Percentiles rank a stretch among this genome's conserved stretches.
Evolutionary conservation across 92 coral and sea anemone genomes (phyloP).

Genomic region (Heteractis magnifica): DNA sequence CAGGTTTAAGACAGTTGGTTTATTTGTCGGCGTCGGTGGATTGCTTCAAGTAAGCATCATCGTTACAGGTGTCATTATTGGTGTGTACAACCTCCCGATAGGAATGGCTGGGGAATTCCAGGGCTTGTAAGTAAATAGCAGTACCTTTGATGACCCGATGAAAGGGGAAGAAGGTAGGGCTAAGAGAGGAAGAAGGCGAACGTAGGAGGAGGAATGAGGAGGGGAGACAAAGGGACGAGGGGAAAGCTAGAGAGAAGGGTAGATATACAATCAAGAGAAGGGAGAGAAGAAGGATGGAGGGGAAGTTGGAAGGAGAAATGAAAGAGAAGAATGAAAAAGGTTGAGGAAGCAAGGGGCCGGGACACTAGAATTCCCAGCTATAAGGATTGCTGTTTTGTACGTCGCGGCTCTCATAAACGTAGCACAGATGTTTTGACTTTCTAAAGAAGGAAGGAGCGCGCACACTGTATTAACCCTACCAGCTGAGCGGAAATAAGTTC

Average conservation of each 20-base stretch:
- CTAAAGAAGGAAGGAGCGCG: too few species aligned
- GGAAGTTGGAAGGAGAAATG: too few species aligned
- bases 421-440: too few species aligned
- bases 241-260: not conserved
- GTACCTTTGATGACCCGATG: not conserved
- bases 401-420: too few species aligned
- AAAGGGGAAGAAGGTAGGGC: not conserved
- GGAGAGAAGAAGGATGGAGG: not conserved
- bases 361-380: too few species aligned
- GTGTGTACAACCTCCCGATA: conserved; percentile 47
- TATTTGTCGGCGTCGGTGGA: conserved; percentile 57
- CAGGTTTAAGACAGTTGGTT: conserved; percentile 65
- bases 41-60: conserved; percentile 56
- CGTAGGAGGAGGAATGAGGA: not conserved
- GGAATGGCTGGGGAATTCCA: conserved; percentile 4
- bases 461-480: too few species aligned
- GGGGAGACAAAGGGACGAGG: not conserved
- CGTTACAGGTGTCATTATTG: conserved; percentile 51
- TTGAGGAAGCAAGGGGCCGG: too few species aligned
- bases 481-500: too few species aligned
- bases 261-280: too few species aligned
- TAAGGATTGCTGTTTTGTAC: too few species aligned
- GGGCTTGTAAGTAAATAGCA: conserved; percentile 12
- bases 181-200: too few species aligned
- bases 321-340: not conserved